Base-by-base conservation (phyloP, 2,797 vertebrate species). In the Tadarida brasiliensis region DNA sequence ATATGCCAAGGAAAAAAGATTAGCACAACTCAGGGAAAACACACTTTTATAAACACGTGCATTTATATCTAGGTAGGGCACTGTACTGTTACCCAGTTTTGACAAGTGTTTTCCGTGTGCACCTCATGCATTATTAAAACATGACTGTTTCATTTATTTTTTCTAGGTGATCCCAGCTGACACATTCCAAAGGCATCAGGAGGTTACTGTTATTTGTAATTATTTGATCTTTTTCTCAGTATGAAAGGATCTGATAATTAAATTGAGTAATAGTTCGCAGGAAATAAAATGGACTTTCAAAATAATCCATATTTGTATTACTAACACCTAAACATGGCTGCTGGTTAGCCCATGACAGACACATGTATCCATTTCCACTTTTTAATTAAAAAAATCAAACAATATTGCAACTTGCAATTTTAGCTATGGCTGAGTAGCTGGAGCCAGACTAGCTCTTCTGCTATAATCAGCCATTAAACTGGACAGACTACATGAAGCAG, bases 101-200 rank as follows among this genome's bases (percentile, higher is more conserved):
- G 97, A 97, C 96, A 98, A 96, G 63, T 90, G 78, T 90, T 97
- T 96, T 96, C 78, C 59, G 94, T 59, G 35, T 74, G 89, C 20
- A 92, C 68, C 96, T 97, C 95, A 97, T 96, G 89, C 91, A 89
- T 97, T 97, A 98, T 97, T 98, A 93, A 97, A 94, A 90, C 95
- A 94, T 81, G 93, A 92, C 76, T 95, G 74, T 92, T 97, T 30
- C 54, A 91, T 97, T 96, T 96, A 91, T 96, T 97, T 90, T 95
- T 97, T 95, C 89, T 97, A 87, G 71, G 74, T 95, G 91, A 98
- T 90, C 90, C 77, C 80, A 92, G 84, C 71, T 96, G 92, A 97
- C 87, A 90, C 20, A 94, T 94, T 96, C 82, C 83, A 91, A 91
- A 97, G 91, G 49, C 91, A 96, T 95, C 61, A 78, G 91, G 28